Evolutionary conservation across 2,113 vertebrate genomes (phyloP), one percentile per base, ranked within the genome.

Genomic region (Callaeas wilsoni): DNA sequence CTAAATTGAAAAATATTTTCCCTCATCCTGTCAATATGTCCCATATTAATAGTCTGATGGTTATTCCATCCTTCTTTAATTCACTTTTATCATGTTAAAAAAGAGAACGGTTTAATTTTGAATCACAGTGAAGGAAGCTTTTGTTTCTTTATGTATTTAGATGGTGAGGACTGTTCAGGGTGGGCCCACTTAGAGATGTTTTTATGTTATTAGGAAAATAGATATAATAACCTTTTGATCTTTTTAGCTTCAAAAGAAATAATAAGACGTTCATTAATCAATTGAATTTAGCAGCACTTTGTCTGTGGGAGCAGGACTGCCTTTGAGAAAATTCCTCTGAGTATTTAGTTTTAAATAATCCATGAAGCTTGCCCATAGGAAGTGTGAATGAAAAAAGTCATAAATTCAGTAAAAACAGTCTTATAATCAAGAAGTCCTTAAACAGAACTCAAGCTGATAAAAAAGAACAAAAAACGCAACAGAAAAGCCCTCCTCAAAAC

Each of bases 161-260:
- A 44, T 26, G 35, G 15, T 78, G 33, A 89, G 18, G 20, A 71
- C 10, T 92, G 19, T 82, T 94, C 59, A 53, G 39, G 16, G 49
- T 53, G 71, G 17, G 32, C 79, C 26, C 77, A 47, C 23, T 88
- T 87, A 86, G 91, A 89, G 5, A 25, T 46, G 41, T 76, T 94
- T 70, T 59, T 56, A 7, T 65, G 18, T 71, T 89, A 56, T 91
- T 96, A 84, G 2, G 7, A 68, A 65, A 33, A 73, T 52, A 80
- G 46, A 35, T 41, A 76, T 73, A 89, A 91, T 44, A 69, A 27
- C 12, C 2, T 39, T 93, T 63, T 62, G 22, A 55, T 71, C 3
- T 68, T 83, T 92, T 69, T 52, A 60, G 22, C 74, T 75, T 89
- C 81, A 95, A 95, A 92, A 96, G 50, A 92, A 92, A 90, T 42